phyloP scores from a whole-genome alignment of 2,888 invertebrate genomes.

The Sarcophaga rosellei region DNA sequence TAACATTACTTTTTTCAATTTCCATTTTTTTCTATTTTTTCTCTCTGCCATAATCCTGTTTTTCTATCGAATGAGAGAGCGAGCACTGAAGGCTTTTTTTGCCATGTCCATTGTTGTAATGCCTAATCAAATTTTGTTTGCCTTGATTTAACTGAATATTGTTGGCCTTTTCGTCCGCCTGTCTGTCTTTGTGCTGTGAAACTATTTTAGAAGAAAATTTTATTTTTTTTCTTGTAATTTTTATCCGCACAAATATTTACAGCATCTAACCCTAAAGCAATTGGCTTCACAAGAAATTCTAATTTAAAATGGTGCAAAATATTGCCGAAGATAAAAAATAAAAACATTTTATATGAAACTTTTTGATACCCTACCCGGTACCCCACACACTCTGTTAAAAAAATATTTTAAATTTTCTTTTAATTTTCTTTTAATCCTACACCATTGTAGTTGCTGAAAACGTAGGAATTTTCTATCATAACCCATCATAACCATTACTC shows the following conservation, averaged over 20 bases:
- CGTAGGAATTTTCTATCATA: no score
- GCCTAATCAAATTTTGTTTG: background rate
- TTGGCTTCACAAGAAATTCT: background rate
- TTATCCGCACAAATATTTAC: constrained; percentile 7
- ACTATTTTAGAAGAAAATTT: background rate
- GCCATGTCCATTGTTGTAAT: background rate
- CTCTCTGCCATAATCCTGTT: background rate
- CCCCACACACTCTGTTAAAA: no score
- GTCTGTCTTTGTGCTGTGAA: background rate
- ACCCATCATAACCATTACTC: no score
- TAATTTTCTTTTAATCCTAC: no score
- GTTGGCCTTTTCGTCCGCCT: background rate
- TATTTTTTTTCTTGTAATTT: background rate
- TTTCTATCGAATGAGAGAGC: no score
- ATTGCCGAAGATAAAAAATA: background rate
- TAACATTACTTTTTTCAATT: background rate
- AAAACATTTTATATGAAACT: no score
- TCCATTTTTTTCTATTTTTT: background rate
- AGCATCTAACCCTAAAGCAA: constrained; percentile 32
- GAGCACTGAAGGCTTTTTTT: no score
- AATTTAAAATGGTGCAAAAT: constrained; percentile 33
- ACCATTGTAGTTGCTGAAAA: no score
- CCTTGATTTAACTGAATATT: background rate
- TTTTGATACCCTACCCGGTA: no score
- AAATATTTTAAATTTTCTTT: no score